phyloP scores from a whole-genome alignment of 2,113 vertebrate genomes.

The Corvus hawaiiensis region DNA sequence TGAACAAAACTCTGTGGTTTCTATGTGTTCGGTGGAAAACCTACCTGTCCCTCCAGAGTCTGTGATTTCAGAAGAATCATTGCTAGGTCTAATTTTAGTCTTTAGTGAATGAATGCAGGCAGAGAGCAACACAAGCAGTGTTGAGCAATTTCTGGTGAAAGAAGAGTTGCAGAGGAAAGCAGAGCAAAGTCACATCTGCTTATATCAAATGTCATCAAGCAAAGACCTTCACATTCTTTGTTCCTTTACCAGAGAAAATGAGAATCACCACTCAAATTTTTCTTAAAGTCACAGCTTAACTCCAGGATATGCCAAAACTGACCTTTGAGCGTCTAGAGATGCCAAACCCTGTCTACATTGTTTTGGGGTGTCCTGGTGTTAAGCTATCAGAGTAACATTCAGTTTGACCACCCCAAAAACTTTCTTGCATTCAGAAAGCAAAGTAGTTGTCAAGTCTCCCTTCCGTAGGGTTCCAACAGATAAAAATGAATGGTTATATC shows the following conservation, averaged over 20 bases:
- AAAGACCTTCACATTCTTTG: neutral
- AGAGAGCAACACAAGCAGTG: neutral
- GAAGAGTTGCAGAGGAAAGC: neutral
- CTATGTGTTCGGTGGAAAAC: neutral
- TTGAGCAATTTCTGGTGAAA: neutral
- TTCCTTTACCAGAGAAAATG: neutral
- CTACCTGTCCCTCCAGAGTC: neutral
- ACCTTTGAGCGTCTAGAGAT: neutral
- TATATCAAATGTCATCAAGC: neutral
- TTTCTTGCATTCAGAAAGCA: neutral
- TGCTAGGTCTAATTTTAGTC: neutral
- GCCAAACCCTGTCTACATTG: neutral
- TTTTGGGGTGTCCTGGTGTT: neutral
- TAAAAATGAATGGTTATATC: conserved; percentile 24
- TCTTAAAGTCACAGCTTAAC: neutral
- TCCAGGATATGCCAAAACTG: neutral
- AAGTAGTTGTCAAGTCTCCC: neutral
- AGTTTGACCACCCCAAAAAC: neutral
- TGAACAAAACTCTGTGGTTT: neutral
- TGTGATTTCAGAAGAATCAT: neutral
- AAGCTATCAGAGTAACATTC: neutral
- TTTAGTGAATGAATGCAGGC: neutral
- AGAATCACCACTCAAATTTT: neutral
- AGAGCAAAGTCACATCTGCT: neutral
- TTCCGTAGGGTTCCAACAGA: neutral